These are phyloP conservation scores for Tonatia bakeri DNA, from an alignment of 2,113 vertebrate species.

Conservation along the genomic window DNA sequence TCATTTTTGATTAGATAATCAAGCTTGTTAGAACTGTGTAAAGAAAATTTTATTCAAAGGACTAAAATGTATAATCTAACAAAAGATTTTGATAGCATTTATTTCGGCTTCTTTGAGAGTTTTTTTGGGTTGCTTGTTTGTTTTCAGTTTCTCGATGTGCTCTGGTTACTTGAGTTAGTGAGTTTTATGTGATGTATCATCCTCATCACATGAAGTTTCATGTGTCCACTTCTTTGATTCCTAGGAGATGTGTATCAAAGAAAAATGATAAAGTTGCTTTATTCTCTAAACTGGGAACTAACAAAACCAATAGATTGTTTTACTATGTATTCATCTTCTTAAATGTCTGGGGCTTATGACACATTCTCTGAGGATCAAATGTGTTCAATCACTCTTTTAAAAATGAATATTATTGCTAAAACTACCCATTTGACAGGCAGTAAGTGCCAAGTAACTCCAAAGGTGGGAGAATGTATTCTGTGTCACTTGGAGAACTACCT, in stretches of 20 bases:
- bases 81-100: not conserved
- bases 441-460: not conserved
- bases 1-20: constrained; percentile 5
- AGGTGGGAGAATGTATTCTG: not conserved
- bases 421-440: not conserved
- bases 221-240: not conserved
- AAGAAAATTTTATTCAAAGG: not conserved
- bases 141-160: not conserved
- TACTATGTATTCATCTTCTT: not conserved
- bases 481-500: constrained; percentile 11
- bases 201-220: not conserved
- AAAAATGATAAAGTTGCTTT: not conserved
- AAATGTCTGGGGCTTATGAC: not conserved
- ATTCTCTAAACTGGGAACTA: not conserved
- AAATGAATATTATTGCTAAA: not conserved
- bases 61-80: not conserved
- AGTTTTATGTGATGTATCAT: not conserved
- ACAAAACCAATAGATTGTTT: constrained; percentile 8
- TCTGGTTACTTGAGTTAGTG: not conserved
- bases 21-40: not conserved
- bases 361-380: not conserved
- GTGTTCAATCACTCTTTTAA: not conserved
- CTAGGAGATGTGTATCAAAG: not conserved
- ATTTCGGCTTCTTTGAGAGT: not conserved
- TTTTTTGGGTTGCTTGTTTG: not conserved